Base-by-base conservation (phyloP, 2,797 vertebrate species). In the Cuniculus paca region DNA sequence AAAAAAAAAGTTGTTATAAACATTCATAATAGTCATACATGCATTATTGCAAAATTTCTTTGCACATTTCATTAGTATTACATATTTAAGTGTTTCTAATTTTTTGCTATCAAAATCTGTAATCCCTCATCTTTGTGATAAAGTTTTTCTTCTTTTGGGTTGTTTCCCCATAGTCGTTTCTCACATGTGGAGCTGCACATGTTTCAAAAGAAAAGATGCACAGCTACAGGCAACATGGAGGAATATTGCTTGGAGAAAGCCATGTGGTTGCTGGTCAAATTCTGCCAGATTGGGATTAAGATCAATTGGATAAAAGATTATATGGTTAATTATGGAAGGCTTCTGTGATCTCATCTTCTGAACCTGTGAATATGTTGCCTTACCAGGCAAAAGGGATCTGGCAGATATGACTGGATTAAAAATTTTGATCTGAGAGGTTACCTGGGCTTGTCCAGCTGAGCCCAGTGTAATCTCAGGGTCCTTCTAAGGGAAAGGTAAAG, bases 121-220 rank as follows among this genome's bases (percentile, higher is more conserved):
- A 68, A 92, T 81, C 39, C 13, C 87, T 82, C 61, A 50, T 42
- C 26, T 45, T 77, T 60, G 24, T 48, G 12, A 70, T 84, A 75
- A 88, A 50, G 36, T 22, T 78, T 60, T 45, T 70, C 54, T 56
- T 50, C 63, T 52, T 94, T 93, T 80, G 52, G 45, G 68, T 84
- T 65, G 20, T 91, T 56, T 93, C 42, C n/a, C 31, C 56, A 19
- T 28, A 88, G 36, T 45, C 48, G 42, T 2, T 61, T 50, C 31
- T 75, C 56, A 14, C 60, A 20, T 28, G 6, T 77, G 89, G 22
- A 78, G 77, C 70, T 13, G 7, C 42, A 9, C 58, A 45, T 36
- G n/a, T 72, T 87, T 90, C 72, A 52, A 54, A 86, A 87, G 94
- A 74, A 87, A 93, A 94, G 72, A 9, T 58, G 12, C 4, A 26